Base-by-base conservation (phyloP, 2,113 vertebrate genomes). In the Numida meleagris region DNA sequence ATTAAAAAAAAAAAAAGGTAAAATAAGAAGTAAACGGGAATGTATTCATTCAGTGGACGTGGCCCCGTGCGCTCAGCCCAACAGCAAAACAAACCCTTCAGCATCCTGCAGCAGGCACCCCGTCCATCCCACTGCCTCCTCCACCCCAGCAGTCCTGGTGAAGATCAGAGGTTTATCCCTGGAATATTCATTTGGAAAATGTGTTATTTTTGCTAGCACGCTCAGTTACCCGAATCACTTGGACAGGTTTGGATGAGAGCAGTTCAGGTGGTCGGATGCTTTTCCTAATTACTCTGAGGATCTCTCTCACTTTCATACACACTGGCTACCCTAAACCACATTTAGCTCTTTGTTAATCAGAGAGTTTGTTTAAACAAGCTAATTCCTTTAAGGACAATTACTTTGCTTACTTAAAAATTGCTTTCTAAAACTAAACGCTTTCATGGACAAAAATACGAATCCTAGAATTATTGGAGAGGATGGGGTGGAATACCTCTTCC, bases 361-460 rank as follows among this genome's bases (percentile, higher is more conserved):
- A 11, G 61, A 68, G 61, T 62, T 84, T 91, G 83, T 86, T 42
- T 91, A 75, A 75, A 80, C 14, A 33, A 74, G 24, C 68, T 91
- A 55, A 66, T 91, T 91, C 91, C 16, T 95, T 91, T 86, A 63
- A 81, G 68, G 72, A 61, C 48, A n/a, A 82, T 77, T 74, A 59
- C 27, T 86, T 95, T 50, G 18, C 40, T 86, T 27, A 51, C 38
- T 93, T 73, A 91, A 93, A 96, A 95, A 88, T 33, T 86, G 40
- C 59, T 71, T 94, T 48, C 67, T 20, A 68, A 95, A 86, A 3
- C 0, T 0, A 73, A 89, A 79, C 33, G 10, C 75, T 78, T 88
- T 86, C 61, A 20, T 1, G 8, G 88, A n/a, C 38, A 83, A 93
- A 96, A 95, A 74, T 79, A 72, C 58, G 57, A 65, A 68, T 63